Percentiles rank a stretch among this genome's conserved stretches.
Conservation (phyloP, 2,888 invertebrate genomes). For the Dastarcus helophoroides region DNA sequence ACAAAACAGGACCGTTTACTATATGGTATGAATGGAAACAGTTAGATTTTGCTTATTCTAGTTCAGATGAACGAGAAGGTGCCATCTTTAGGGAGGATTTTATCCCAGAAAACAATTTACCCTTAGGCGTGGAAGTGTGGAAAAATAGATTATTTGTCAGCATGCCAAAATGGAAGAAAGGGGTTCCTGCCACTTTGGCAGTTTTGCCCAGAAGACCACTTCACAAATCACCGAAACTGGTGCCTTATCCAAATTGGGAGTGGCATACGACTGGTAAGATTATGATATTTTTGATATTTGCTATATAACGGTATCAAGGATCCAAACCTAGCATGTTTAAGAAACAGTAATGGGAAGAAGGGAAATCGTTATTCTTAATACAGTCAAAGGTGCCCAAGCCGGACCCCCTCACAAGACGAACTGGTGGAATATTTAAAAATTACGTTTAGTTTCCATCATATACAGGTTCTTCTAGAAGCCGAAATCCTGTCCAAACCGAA, state of each 20-base stretch:
- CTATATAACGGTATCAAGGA: too few relatives aligned
- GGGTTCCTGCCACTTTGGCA: slow-evolving; percentile 63
- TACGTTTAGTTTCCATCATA: too few relatives aligned
- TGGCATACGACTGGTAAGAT: slow-evolving; percentile 48
- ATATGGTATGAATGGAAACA: slow-evolving; percentile 63
- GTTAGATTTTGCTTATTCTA: slow-evolving; percentile 61
- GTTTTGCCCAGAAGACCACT: slow-evolving; percentile 50
- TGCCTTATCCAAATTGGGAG: slow-evolving; percentile 66
- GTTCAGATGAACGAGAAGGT: slow-evolving; percentile 42
- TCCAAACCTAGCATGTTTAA: too few relatives aligned
- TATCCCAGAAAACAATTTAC: slow-evolving; percentile 60
- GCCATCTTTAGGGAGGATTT: slow-evolving; percentile 52
- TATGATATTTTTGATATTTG: too few relatives aligned
- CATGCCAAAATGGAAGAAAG: slow-evolving; percentile 62
- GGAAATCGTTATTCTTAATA: too few relatives aligned
- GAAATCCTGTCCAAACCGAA: too few relatives aligned
- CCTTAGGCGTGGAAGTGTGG: slow-evolving; percentile 61
- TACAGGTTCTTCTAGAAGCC: too few relatives aligned
- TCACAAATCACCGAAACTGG: slow-evolving; percentile 46
- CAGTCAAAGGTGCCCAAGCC: too few relatives aligned
- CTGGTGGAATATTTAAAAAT: too few relatives aligned
- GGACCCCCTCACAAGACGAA: too few relatives aligned
- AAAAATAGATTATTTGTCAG: slow-evolving; percentile 58
- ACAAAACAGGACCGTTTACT: slow-evolving; percentile 45
- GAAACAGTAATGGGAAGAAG: too few relatives aligned